A percentile compares a stretch with the other conserved stretches of the same genome.
Evolutionary conservation across 2,888 invertebrate species (phyloP).

Genomic region (Nycteola revayana): DNA sequence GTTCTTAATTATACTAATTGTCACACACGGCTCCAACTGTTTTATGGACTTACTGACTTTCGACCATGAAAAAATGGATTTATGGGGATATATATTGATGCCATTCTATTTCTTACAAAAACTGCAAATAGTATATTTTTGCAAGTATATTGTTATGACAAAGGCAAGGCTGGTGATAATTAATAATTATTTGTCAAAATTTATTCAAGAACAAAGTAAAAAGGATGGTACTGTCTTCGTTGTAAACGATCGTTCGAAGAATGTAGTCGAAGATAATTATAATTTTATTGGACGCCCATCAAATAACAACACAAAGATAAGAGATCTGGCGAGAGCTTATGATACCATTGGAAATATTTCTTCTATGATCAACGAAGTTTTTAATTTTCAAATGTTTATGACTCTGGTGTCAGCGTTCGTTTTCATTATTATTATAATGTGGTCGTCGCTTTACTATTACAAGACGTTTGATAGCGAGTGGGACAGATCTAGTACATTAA

Average conservation of each 20-base stretch:
- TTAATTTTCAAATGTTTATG: slow-evolving; percentile 58
- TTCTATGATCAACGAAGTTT: slow-evolving; percentile 46
- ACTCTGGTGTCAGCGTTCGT: slow-evolving; percentile 50
- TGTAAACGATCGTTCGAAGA: too few relatives aligned
- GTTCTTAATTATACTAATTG: slow-evolving; percentile 22
- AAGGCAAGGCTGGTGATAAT: too few relatives aligned
- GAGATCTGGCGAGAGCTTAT: too few relatives aligned
- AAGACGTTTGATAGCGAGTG: slow-evolving; percentile 21
- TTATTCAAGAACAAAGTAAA: too few relatives aligned
- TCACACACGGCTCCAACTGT: slow-evolving; percentile 26
- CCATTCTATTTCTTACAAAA: not conserved
- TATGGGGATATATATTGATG: not conserved
- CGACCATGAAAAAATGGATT: not conserved
- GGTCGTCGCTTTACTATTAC: slow-evolving; percentile 48
- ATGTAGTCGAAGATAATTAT: too few relatives aligned
- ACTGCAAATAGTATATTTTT: too few relatives aligned
- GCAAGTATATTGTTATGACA: too few relatives aligned
- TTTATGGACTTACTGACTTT: slow-evolving; percentile 28
- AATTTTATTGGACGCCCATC: too few relatives aligned
- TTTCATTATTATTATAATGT: slow-evolving; percentile 51
- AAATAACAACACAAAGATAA: too few relatives aligned
- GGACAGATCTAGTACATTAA: slow-evolving; percentile 24
- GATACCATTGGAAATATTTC: slow-evolving; percentile 39
- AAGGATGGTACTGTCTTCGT: too few relatives aligned
- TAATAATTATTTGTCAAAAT: too few relatives aligned